Base-by-base conservation (phyloP, 2,888 invertebrate species). In the Tribolium freemani region DNA sequence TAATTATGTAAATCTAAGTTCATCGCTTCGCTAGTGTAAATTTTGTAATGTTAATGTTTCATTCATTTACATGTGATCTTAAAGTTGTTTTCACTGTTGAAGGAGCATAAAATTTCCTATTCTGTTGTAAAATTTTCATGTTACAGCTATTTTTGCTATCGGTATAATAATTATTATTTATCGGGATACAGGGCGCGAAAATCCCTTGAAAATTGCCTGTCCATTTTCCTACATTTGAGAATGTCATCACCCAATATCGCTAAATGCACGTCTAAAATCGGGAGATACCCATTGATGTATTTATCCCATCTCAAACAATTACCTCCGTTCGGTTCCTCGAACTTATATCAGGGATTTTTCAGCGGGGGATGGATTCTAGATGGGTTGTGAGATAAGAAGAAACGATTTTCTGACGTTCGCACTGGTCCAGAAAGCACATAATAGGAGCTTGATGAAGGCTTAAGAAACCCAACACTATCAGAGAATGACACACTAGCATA, bases 391-490 rank as follows among this genome's bases (percentile, higher is more conserved):
- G 67, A 67, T 67, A 67, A 67, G 48, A 48, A 30, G 56, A 30
- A 67, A 57, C 67, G 67, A 57, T 67, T 67, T 67, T 67, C 67
- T 57, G 57, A 67, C 67, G 67, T 67, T 57, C 26, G 44, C 67
- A 48, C 67, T 67, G 51, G 67, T 26, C 67, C 30, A 67, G 67
- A 67, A 67, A 67, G 50, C 16, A 67, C 67, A 67, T 67, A 67
- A 67, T 67, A 48, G 67, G n/a, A 16, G 67, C 57, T 57, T 67
- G 67, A 67, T 67, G 67, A 67, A 67, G 57, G 67, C 57, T 67
- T 67, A 67, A 67, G 67, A 67, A 57, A 56, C 10, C 67, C 67
- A 48, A 30, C 31, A 57, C 48, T 67, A 67, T 57, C 67, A 45
- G 30, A 2, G 56, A 56, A 67, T 57, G 67, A 67, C 67, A 67